These are phyloP conservation scores for Magallana nippona DNA, from an alignment of 2,888 invertebrate species.

Conservation along the genomic window DNA sequence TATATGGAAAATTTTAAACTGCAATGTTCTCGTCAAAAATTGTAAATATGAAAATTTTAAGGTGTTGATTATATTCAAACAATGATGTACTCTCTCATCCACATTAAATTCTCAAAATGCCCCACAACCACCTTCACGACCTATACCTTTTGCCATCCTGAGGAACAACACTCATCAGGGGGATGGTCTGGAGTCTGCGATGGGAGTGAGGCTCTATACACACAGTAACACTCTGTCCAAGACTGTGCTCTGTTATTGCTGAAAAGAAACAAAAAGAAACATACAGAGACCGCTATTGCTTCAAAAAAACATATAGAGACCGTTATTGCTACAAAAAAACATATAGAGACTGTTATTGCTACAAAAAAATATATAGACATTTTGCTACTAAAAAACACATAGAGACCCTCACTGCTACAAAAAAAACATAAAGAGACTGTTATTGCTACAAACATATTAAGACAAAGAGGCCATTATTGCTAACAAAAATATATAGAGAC, in stretches of 20 bases:
- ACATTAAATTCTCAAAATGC: too few relatives aligned
- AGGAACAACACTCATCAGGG: slow-evolving; percentile 81
- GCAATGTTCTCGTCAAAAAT: too few relatives aligned
- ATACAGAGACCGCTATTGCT: not conserved
- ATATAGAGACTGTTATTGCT: not conserved
- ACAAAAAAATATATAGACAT: too few relatives aligned
- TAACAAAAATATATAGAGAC: too few relatives aligned
- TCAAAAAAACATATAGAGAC: not conserved
- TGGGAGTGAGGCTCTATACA: slow-evolving; percentile 92
- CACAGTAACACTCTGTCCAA: slow-evolving; percentile 93
- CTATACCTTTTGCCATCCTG: slow-evolving; percentile 87
- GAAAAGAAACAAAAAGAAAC: slow-evolving; percentile 53
- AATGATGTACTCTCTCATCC: too few relatives aligned
- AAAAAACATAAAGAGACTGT: too few relatives aligned
- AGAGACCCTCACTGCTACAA: not conserved
- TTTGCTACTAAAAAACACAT: not conserved
- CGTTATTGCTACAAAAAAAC: not conserved
- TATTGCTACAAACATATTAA: too few relatives aligned
- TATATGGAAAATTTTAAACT: too few relatives aligned
- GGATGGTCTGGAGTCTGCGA: slow-evolving; percentile 87
- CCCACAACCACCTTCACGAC: too few relatives aligned
- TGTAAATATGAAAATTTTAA: too few relatives aligned
- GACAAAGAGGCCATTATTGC: too few relatives aligned
- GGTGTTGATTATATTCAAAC: too few relatives aligned
- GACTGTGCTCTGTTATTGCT: slow-evolving; percentile 84